Evolutionary conservation across 2,888 invertebrate species (phyloP), one percentile per base, ranked within the genome.

Genomic region (Drepana falcataria): DNA sequence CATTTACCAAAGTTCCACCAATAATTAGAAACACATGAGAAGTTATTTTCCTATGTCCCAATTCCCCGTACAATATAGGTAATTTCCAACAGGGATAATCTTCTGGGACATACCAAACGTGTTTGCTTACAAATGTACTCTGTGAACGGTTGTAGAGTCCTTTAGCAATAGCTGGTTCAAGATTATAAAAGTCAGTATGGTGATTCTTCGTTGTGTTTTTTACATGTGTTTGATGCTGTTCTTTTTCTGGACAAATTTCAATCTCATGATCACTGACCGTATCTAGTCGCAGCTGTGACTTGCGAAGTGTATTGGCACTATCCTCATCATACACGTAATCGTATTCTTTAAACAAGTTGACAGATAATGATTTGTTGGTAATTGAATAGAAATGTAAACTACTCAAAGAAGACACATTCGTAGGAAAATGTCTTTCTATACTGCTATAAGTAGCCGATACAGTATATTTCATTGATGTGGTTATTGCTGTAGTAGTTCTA

Each of bases 1-100:
- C 83, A 55, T 87, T 76, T 53, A 67, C 77, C 34, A 90, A 67
- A 54, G 59, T 68, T 34, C 68, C 68, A 51, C 67, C 63, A 57
- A 71, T 69, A 53, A 82, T 71, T 21, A 71, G 51, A 70, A 89
- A 89, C 33, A 90, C 78, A 34, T 79, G 68, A 1, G 67, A 54
- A 4, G 55, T 56, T 48, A 60, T 66, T 9, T 53, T 64, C 58
- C 59, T 69, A 44, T 9, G 47, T 6, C 71, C 74, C 35, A 78
- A 49, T 69, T 79, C 78, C 54, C 83, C 90, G 63, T 82, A 84
- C 21, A 90, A 56, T 9, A 82, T 57, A 2, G 90, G 88, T 51
- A 89, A 68, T 44, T 86, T 73, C 88, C 88, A 90, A 68, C 90
- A 90, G 9, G 85, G 81, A 53, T 73, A 72, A 57, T 75, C 75